Conservation (phyloP, 1,140 invertebrate species). For the Uloborus diversus region DNA sequence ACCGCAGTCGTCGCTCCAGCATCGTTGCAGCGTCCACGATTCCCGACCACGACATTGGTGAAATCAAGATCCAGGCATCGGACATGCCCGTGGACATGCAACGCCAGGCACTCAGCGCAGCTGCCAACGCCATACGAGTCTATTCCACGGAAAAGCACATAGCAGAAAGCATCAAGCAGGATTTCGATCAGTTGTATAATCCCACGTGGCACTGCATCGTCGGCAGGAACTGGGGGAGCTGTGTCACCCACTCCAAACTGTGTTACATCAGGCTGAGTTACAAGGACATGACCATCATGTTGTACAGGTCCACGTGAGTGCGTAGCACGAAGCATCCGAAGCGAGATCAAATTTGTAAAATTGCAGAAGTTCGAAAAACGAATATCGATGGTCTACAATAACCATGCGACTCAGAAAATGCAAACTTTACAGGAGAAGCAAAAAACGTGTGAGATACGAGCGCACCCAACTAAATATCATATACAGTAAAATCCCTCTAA, state of each 20-base stretch:
- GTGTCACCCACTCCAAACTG: conserved; percentile 61
- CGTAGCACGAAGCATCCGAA: too few species aligned
- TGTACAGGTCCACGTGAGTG: conserved; percentile 60
- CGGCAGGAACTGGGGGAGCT: conserved; percentile 61
- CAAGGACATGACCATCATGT: conserved; percentile 60
- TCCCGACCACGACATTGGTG: conserved; percentile 7
- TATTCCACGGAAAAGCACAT: conserved; percentile 61
- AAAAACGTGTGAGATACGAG: too few species aligned
- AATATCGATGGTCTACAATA: too few species aligned
- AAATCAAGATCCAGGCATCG: conserved; percentile 60
- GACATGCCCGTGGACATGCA: conserved; percentile 62
- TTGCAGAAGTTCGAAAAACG: too few species aligned
- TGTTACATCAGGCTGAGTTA: conserved; percentile 60
- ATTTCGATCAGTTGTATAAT: conserved; percentile 60
- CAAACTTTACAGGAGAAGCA: too few species aligned
- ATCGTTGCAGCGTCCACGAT: neutral
- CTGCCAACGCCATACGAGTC: conserved; percentile 57
- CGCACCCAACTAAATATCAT: too few species aligned
- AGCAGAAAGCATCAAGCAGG: conserved; percentile 61
- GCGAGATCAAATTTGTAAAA: too few species aligned
- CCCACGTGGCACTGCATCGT: conserved; percentile 62
- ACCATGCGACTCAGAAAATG: too few species aligned
- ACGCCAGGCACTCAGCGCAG: conserved; percentile 57
- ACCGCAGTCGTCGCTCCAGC: conserved; percentile 27
- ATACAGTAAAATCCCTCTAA: too few species aligned